Evolutionary conservation across 2,113 vertebrate genomes (phyloP), one percentile per base, ranked within the genome.

Genomic region (Chaetura pelagica): DNA sequence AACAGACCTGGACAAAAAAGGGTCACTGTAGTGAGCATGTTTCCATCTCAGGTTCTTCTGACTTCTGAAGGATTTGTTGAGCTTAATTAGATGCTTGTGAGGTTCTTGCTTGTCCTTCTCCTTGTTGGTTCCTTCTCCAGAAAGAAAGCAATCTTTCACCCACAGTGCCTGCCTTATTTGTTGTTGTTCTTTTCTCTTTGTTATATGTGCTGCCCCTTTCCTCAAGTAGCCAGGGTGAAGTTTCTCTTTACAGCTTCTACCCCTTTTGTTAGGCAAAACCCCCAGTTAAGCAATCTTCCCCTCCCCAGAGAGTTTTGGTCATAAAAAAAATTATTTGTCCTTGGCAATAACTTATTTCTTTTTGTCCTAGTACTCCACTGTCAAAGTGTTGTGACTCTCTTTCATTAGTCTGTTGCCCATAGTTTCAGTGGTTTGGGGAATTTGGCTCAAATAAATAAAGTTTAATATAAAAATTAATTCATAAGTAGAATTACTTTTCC

Each of bases 221-320:
- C 44, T 94, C 34, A 54, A 10, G 57, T 32, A 84, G 21, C n/a
- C 68, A 49, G 19, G 8, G 27, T 71, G 46, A 66, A 69, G 42
- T 20, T 77, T 79, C 48, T 51, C 48, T 89, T 84, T 17, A 24
- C 18, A 49, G 24, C 27, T 71, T 74, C 63, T 66, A 27, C 30
- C n/a, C 22, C 14, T 66, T 76, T 61, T 73, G 12, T 74, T 58
- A 64, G 22, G 40, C 46, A 61, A 55, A 86, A 75, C 52, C 80
- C 40, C 8, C 24, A 35, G 6, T 54, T 58, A 66, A 54, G 77
- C 64, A 74, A 9, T 73, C 21, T 14, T 82, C 32, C 0, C 0
- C 23, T 86, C 22, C 24, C 35, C 0, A 0, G 51, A 30, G 69
- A 46, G 51, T 67, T 82, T 72, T 4, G 0, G 17, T 73, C 44